Evolutionary conservation across 2,113 vertebrate species (phyloP).

Genomic region (Neolamprologus variostigma): DNA sequence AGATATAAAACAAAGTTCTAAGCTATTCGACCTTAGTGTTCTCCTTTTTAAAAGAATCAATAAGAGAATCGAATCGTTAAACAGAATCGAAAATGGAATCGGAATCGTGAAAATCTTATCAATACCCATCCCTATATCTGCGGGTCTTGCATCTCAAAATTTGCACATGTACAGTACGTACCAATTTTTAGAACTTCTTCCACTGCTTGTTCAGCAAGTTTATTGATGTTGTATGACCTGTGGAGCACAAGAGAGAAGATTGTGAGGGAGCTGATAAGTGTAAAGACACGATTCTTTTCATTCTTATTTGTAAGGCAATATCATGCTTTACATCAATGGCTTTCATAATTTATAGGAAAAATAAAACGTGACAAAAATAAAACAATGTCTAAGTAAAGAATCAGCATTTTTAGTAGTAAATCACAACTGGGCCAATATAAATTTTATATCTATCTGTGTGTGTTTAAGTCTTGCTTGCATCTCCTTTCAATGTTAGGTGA

Average conservation of each 20-base stretch:
- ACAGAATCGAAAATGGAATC: background rate
- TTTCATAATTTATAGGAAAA: background rate
- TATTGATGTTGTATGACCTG: slow-evolving; percentile 99
- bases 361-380: background rate
- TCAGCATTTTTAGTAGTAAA: background rate
- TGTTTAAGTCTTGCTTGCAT: background rate
- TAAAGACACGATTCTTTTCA: background rate
- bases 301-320: background rate
- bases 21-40: rapidly evolving
- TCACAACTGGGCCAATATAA: rapidly evolving
- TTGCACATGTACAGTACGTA: slow-evolving; percentile 49
- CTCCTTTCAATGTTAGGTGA: background rate
- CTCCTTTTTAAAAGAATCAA: background rate
- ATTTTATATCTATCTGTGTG: background rate
- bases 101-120: background rate
- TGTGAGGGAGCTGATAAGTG: rapidly evolving
- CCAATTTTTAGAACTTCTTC: slow-evolving; percentile 89
- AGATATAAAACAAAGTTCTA: background rate
- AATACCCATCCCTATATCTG: background rate
- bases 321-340: background rate
- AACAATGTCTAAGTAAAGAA: background rate
- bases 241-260: background rate
- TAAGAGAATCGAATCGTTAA: background rate
- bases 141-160: background rate
- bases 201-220: slow-evolving; percentile 83